Evolutionary conservation across 2,888 invertebrate species (phyloP), one percentile per base, ranked within the genome.

Genomic region (Eledona agricola): DNA sequence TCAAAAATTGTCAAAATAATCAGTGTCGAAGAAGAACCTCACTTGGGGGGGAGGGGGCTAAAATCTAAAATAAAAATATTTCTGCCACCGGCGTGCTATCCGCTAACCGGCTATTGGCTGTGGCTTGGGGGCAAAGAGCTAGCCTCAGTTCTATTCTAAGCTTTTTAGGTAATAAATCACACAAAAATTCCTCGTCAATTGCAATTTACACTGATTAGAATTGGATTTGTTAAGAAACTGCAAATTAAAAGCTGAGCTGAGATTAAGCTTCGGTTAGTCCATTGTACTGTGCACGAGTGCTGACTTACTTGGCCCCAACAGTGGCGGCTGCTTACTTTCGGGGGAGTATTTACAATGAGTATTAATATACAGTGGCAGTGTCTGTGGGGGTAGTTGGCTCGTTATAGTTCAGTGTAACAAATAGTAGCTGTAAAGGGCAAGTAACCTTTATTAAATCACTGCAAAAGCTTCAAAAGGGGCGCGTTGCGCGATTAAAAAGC

Each of bases 171-270:
- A 59, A 58, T 51, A 71, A 69, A 64, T 68, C 75, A 74, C 75
- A 74, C 74, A 72, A 72, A 67, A 63, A 60, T 69, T 69, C 60
- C 66, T 63, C 52, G 55, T 58, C 64, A 60, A 68, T 66, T 68
- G 68, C 65, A 71, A 66, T 72, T 66, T 72, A 74, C 74, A 73
- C 65, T 69, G 68, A 75, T 75, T 74, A 74, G 73, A 71, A 70
- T 66, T 73, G 71, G 67, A 66, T 63, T 66, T 70, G 71, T 72
- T 73, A 72, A 73, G 66, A 70, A 74, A 74, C 72, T 72, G 74
- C 74, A 75, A 72, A 74, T 76, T 75, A 76, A 76, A 77, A 77
- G 77, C 77, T 77, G 77, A 77, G 76, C 77, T 76, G 67, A 71
- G 71, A 77, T 76, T 77, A 76, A 72, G 76, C 76, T 72, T 69